Evolutionary conservation across 2,113 vertebrate genomes (phyloP), one percentile per base, ranked within the genome.

Genomic region (Okapia johnstoni): DNA sequence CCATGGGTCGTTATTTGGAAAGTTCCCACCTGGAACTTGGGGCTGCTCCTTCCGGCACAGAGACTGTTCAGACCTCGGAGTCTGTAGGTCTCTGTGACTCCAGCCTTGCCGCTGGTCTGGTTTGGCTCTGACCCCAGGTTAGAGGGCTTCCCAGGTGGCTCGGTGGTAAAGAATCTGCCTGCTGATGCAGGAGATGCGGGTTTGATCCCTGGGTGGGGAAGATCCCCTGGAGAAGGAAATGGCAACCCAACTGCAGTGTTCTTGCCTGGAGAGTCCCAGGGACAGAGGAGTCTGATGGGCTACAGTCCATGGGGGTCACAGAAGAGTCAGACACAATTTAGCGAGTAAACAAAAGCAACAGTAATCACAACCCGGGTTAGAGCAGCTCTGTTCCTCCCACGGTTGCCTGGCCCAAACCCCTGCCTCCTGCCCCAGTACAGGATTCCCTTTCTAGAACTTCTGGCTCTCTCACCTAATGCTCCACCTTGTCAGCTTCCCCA

Each of bases 31-130:
- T 60, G 50, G 54, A 28, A n/a, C 43, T 36, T 13, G 52, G n/a
- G 2, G 0, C 12, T 1, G 4, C 1, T 61, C 28, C 61, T n/a
- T 16, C 3, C 0, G 16, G 57, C 36, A 11, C 0, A 36, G 88
- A 7, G 36, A 5, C 58, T 6, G 5, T 7, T 0, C 11, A 2
- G 2, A 28, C 23, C 7, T 40, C 30, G 30, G 36, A 0, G 33
- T 52, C 48, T 58, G 7, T 9, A 2, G 73, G 23, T 19, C 77
- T 43, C 2, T 2, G 0, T 17, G 28, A n/a, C 15, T 66, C 16
- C 50, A 26, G 77, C 63, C 36, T 40, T 6, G 21, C 30, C 1
- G 0, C 30, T 28, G 8, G 19, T 23, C 52, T n/a, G 5, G 19
- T 11, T 26, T 16, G 48, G 19, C 6, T 50, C 57, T 46, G 15